Evolutionary conservation across 2,888 invertebrate species (phyloP).

Genomic region (Epistrophe eligans): DNA sequence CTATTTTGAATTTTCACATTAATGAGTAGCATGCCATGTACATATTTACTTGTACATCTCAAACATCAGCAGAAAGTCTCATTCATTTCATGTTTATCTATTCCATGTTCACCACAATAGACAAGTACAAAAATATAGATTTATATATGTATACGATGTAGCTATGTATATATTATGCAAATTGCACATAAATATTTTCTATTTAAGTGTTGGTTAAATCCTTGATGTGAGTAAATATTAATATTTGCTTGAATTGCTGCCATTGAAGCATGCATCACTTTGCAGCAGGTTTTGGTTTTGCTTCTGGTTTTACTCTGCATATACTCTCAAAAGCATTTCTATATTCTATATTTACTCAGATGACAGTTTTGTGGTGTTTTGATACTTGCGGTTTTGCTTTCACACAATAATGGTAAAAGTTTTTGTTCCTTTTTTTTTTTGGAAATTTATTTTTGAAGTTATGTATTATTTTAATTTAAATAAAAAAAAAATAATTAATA

Average conservation of each 20-base stretch:
- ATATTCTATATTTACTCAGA: not conserved
- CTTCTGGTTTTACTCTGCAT: not conserved
- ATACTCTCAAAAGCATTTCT: not conserved
- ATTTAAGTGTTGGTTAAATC: not conserved
- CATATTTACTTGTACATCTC: not conserved
- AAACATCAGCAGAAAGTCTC: not conserved
- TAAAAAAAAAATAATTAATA: no score
- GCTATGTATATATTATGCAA: not conserved
- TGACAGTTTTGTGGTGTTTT: slow-evolving; percentile 8
- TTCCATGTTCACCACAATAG: not conserved
- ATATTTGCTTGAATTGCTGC: slow-evolving; percentile 8
- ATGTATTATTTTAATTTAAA: not conserved
- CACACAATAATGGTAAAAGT: not conserved
- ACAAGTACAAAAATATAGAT: not conserved
- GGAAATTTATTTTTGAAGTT: not conserved
- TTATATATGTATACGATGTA: no score
- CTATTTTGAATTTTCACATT: not conserved
- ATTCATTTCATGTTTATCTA: not conserved
- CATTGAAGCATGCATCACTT: slow-evolving; percentile 9
- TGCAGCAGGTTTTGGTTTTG: slow-evolving; percentile 1
- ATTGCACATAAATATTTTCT: not conserved
- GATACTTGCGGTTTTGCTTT: not conserved
- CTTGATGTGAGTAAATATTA: slow-evolving; percentile 4
- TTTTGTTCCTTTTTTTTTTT: not conserved
- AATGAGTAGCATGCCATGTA: not conserved